Percentiles rank a stretch among this genome's conserved stretches.
phyloP scores from a whole-genome alignment of 2,797 vertebrate species.

The Poecile montanus region DNA sequence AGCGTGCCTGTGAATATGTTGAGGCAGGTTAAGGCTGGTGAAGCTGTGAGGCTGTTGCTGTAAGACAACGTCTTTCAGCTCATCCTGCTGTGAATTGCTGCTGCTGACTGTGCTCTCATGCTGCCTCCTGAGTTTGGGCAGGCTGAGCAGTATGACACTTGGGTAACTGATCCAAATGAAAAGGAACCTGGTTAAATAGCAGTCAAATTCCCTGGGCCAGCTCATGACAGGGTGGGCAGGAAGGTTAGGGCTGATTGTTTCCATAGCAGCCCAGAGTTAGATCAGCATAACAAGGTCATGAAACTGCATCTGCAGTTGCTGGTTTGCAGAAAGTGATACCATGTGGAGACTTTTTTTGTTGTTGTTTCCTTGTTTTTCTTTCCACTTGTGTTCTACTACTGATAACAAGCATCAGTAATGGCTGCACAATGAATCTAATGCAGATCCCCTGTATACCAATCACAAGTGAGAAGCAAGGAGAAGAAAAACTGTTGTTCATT shows the following conservation, averaged over 20 bases:
- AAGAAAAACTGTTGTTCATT: not conserved
- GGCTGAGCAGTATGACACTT: not conserved
- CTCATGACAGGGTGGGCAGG: fast-evolving
- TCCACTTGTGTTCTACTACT: not conserved
- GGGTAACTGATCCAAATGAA: not conserved
- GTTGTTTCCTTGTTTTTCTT: not conserved
- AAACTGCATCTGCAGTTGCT: not conserved
- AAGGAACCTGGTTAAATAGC: not conserved
- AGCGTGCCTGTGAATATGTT: not conserved
- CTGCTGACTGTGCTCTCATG: not conserved
- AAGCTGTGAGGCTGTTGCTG: not conserved
- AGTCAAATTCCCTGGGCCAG: not conserved
- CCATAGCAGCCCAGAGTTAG: not conserved
- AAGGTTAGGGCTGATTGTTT: not conserved
- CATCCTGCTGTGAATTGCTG: not conserved
- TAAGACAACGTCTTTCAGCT: not conserved
- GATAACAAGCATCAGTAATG: not conserved
- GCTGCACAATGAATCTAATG: not conserved
- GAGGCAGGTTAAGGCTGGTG: not conserved
- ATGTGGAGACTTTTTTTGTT: not conserved
- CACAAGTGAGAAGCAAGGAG: not conserved
- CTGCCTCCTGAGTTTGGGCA: not conserved
- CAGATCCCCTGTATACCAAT: not conserved
- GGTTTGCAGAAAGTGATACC: not conserved
- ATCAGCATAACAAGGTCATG: not conserved